Evolutionary conservation across 2,797 vertebrate genomes (phyloP).

Genomic region (Coreius guichenoti): DNA sequence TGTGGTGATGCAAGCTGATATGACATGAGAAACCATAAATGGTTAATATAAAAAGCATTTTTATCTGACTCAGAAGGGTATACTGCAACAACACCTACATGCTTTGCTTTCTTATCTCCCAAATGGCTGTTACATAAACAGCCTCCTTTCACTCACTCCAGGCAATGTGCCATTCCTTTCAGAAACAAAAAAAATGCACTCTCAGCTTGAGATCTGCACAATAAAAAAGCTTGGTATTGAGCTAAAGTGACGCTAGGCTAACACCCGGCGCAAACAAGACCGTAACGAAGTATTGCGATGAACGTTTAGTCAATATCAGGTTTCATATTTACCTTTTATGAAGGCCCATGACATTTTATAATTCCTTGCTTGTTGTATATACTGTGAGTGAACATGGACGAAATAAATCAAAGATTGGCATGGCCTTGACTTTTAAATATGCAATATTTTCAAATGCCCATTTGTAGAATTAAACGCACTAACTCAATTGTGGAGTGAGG

Average conservation of each 20-base stretch:
- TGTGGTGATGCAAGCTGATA: slow-evolving; percentile 29
- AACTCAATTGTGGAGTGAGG: slow-evolving; percentile 59
- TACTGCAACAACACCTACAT: slow-evolving; percentile 57
- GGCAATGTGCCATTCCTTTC: slow-evolving; percentile 65
- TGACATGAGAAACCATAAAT: slow-evolving; percentile 44
- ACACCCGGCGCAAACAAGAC: not conserved
- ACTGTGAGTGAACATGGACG: not conserved
- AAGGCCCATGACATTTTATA: not conserved
- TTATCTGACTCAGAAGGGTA: slow-evolving; percentile 45
- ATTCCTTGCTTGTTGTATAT: slow-evolving; percentile 10
- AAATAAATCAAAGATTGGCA: slow-evolving; percentile 37
- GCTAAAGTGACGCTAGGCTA: not conserved
- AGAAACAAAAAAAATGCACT: slow-evolving; percentile 61
- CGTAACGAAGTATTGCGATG: slow-evolving; percentile 15
- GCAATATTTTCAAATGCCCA: not conserved
- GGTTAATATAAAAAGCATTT: slow-evolving; percentile 42
- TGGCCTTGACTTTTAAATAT: slow-evolving; percentile 56
- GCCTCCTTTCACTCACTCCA: slow-evolving; percentile 57
- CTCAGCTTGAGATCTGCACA: slow-evolving; percentile 55
- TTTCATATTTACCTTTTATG: slow-evolving; percentile 22
- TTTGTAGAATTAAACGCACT: slow-evolving; percentile 52
- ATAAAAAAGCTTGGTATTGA: not conserved
- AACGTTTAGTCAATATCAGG: slow-evolving; percentile 29
- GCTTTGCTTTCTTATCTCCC: slow-evolving; percentile 65
- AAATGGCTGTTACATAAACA: slow-evolving; percentile 73